Conservation (phyloP, 2,888 invertebrate species). For the Podotricha telesiphe region DNA sequence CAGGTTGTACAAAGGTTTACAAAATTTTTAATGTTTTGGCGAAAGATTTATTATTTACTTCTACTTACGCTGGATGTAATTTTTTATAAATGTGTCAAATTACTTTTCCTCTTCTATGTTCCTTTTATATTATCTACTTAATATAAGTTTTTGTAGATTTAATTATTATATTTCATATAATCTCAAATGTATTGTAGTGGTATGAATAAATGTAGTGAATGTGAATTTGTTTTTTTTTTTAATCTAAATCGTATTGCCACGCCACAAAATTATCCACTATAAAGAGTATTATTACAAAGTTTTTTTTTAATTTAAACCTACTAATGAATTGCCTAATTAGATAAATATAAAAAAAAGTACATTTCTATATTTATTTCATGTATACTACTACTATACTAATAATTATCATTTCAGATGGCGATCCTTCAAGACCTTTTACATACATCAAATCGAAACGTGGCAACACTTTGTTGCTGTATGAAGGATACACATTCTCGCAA, state of each 20-base stretch:
- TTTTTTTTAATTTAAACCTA: background rate
- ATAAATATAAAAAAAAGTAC: background rate
- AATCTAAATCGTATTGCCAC: no score
- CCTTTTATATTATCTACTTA: background rate
- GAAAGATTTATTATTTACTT: background rate
- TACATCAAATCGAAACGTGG: slow-evolving; percentile 38
- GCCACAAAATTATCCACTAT: background rate
- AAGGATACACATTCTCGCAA: slow-evolving; percentile 51
- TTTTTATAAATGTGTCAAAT: background rate
- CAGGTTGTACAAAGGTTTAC: no score
- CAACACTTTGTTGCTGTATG: slow-evolving; percentile 48
- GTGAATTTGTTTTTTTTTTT: background rate
- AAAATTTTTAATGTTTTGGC: no score
- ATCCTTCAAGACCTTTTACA: background rate
- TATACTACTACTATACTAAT: background rate
- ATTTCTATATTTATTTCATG: no score
- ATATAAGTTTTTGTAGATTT: background rate
- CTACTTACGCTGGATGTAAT: background rate
- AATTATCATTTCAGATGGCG: slow-evolving; percentile 3
- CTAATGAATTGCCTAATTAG: background rate
- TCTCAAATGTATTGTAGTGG: background rate
- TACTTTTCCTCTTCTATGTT: background rate
- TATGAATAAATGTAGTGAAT: background rate
- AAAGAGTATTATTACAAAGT: background rate
- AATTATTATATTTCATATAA: background rate